These are phyloP conservation scores for Danaus chrysippus DNA, from an alignment of 2,888 invertebrate genomes.

Conservation along the genomic window DNA sequence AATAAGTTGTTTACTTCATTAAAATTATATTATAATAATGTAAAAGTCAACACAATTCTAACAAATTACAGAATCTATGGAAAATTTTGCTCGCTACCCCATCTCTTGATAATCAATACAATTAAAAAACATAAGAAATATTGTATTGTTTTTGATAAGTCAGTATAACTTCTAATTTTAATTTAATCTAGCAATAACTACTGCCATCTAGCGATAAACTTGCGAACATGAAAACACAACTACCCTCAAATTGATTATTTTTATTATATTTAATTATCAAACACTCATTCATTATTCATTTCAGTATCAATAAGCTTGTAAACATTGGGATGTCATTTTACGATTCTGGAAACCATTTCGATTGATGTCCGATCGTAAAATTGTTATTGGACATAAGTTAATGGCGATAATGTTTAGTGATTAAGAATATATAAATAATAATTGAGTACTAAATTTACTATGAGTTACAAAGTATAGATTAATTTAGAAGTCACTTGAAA, in stretches of 20 bases:
- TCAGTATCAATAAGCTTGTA: too few relatives aligned
- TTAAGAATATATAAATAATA: too few relatives aligned
- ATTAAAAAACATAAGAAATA: too few relatives aligned
- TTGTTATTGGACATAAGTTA: neutral
- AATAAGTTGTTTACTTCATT: too few relatives aligned
- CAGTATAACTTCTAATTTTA: neutral
- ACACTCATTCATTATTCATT: neutral
- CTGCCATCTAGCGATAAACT: neutral
- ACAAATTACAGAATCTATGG: too few relatives aligned
- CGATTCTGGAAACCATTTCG: neutral
- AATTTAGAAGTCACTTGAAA: neutral
- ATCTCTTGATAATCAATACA: too few relatives aligned
- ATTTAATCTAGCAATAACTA: neutral
- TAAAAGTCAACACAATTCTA: too few relatives aligned
- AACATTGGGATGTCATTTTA: neutral
- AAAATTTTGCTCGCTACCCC: too few relatives aligned
- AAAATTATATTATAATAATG: too few relatives aligned
- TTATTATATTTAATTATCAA: neutral
- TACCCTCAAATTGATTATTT: conserved; percentile 2
- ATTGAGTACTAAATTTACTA: neutral
- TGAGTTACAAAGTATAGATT: neutral
- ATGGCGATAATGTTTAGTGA: neutral
- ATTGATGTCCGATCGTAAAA: conserved; percentile 1
- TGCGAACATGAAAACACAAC: neutral
- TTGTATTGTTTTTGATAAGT: neutral